These are phyloP conservation scores for Nemoura dubitans DNA, from an alignment of 2,888 invertebrate genomes.

Conservation along the genomic window DNA sequence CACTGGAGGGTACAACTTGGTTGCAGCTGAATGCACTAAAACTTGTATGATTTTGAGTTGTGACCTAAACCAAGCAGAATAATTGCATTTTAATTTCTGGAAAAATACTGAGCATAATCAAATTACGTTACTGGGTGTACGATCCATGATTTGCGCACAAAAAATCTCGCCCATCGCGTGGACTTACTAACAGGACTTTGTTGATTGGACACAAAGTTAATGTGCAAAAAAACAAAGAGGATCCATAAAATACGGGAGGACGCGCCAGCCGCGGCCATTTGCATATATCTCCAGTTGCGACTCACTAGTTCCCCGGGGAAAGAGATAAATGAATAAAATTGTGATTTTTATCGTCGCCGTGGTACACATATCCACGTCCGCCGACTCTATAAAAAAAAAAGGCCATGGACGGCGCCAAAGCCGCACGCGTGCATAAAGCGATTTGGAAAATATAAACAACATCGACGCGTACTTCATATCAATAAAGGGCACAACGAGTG, in stretches of 20 bases:
- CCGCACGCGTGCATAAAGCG: conserved; percentile 1
- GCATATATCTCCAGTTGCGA: conserved; percentile 18
- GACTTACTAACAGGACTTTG: conserved; percentile 17
- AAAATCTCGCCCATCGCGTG: neutral
- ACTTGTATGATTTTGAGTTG: neutral
- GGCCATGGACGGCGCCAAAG: neutral
- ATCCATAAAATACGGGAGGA: neutral
- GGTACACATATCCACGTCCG: conserved; percentile 13
- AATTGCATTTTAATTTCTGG: conserved; percentile 7
- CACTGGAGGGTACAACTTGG: neutral
- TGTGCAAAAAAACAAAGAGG: conserved; percentile 18
- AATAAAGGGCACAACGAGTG: neutral
- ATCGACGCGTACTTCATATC: neutral
- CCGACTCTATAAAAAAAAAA: neutral
- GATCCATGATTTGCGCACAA: neutral
- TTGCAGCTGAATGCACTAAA: neutral
- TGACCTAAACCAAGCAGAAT: neutral
- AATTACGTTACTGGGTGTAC: neutral
- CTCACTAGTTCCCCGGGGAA: conserved; percentile 17
- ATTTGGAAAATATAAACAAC: neutral
- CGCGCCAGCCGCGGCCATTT: neutral
- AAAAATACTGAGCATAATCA: neutral
- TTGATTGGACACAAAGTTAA: conserved; percentile 32
- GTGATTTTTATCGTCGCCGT: conserved; percentile 31
- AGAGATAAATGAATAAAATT: conserved; percentile 25